phyloP scores from a whole-genome alignment of 2,888 invertebrate species.

The Stenurella melanura region DNA sequence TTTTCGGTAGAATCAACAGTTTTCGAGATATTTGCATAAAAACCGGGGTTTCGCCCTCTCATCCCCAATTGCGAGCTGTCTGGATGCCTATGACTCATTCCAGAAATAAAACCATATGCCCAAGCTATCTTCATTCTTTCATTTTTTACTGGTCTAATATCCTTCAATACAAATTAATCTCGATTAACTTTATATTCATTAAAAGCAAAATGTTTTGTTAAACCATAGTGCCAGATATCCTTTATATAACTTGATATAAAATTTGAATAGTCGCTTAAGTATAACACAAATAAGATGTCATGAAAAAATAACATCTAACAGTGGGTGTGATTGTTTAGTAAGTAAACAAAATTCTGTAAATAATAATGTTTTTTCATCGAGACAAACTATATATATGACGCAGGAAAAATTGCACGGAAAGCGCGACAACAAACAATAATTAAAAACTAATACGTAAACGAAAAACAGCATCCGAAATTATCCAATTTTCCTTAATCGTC shows the following conservation, averaged over 20 bases:
- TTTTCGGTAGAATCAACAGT: too few relatives aligned
- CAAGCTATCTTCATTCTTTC: too few relatives aligned
- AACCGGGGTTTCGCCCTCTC: too few relatives aligned
- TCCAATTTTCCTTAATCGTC: not conserved
- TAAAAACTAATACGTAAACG: slow-evolving; percentile 12
- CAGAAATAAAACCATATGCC: too few relatives aligned
- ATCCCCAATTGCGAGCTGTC: too few relatives aligned
- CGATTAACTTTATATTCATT: too few relatives aligned
- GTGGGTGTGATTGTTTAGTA: not conserved
- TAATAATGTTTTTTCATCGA: not conserved
- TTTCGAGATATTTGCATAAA: too few relatives aligned
- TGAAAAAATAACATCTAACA: not conserved
- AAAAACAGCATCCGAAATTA: slow-evolving; percentile 12
- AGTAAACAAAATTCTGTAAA: not conserved
- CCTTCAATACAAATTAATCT: too few relatives aligned
- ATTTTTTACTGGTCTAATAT: too few relatives aligned
- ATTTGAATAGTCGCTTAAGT: not conserved
- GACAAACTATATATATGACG: not conserved
- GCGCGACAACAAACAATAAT: not conserved
- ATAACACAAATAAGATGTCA: not conserved
- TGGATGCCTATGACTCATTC: too few relatives aligned
- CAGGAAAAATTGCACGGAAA: not conserved
- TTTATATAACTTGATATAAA: not conserved
- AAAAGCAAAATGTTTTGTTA: too few relatives aligned
- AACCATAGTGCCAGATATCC: not conserved